Percentiles rank a stretch among this genome's conserved stretches.
Conservation (phyloP, 2,888 invertebrate species). For the Agrilus biguttatus region DNA sequence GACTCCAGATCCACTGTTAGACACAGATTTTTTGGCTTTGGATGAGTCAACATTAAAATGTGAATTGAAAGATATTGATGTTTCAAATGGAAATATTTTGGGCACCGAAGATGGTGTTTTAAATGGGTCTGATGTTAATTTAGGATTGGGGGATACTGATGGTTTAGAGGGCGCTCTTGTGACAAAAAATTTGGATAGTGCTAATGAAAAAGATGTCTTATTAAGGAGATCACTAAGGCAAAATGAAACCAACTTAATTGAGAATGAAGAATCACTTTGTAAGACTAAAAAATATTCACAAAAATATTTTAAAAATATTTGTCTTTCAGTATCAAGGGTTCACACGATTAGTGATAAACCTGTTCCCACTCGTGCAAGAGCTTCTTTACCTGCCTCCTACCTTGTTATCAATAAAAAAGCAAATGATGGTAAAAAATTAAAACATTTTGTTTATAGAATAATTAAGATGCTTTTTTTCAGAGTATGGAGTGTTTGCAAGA, state of each 20-base stretch:
- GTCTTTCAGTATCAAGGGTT: conserved; percentile 23
- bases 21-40: conserved; percentile 21
- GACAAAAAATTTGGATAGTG: conserved; percentile 2
- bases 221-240: conserved; percentile 9
- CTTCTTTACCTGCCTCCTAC: conserved; percentile 58
- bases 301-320: neutral
- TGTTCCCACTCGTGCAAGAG: conserved; percentile 59
- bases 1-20: conserved; percentile 19
- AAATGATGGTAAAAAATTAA: conserved; percentile 17
- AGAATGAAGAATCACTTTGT: conserved; percentile 23
- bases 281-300: conserved; percentile 9
- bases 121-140: conserved; percentile 1
- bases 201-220: neutral
- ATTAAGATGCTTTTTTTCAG: conserved; percentile 14
- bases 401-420: conserved; percentile 38
- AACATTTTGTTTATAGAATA: neutral
- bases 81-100: conserved; percentile 2
- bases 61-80: conserved; percentile 20
- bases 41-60: conserved; percentile 26
- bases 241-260: conserved; percentile 8
- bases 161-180: neutral
- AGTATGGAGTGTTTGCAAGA: conserved; percentile 51
- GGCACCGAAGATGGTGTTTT: too few species aligned
- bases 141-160: conserved; percentile 5
- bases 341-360: conserved; percentile 42